Evolutionary conservation across 2,113 vertebrate genomes (phyloP), one percentile per base, ranked within the genome.

Genomic region (Crotalus horridus): DNA sequence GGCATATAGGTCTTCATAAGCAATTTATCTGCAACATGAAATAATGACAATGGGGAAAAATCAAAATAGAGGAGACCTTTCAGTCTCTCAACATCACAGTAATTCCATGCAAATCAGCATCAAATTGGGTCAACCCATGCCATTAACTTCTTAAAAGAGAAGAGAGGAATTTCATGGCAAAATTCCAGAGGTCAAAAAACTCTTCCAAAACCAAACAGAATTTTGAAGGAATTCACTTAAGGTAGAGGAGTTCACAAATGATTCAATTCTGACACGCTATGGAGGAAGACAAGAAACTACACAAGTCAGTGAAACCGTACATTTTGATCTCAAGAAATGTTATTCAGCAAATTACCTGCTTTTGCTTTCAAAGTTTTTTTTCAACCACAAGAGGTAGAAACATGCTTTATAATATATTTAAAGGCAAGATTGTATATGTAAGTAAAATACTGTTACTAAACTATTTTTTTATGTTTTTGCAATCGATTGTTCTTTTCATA

Each of bases 1-100:
- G 33, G 15, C 15, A 39, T 81, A 81, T 20, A 39, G 17, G 69
- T 17, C 17, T 43, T 81, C 69, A 81, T 20, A 39, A 81, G 69
- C 33, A 81, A 81, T 39, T 20, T 81, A 48, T 20, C 51, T 6
- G 92, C 39, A 93, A 53, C 3, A 11, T 39, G 85, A 29, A 89
- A 92, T 29, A 92, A 51, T 48, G 24, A 95, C 93, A 39, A 94
- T 94, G 61, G 0, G 2, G 96, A 39, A 93, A 96, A 96, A 92
- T 94, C 90, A 88, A 15, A 90, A 94, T 92, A 87, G 86, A 69
- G 92, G 33, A 55, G 93, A 87, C 92, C 29, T 91, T 46, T 89
- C 56, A 91, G 90, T 12, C 81, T 90, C 56, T 51, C 56, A 91
- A 29, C 89, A 46, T 26, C 13, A 61, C 33, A 26, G 12, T 81